A percentile compares a stretch with the other conserved stretches of the same genome.
phyloP scores from a whole-genome alignment of 2,797 vertebrate species.

The Manis crassicaudata region DNA sequence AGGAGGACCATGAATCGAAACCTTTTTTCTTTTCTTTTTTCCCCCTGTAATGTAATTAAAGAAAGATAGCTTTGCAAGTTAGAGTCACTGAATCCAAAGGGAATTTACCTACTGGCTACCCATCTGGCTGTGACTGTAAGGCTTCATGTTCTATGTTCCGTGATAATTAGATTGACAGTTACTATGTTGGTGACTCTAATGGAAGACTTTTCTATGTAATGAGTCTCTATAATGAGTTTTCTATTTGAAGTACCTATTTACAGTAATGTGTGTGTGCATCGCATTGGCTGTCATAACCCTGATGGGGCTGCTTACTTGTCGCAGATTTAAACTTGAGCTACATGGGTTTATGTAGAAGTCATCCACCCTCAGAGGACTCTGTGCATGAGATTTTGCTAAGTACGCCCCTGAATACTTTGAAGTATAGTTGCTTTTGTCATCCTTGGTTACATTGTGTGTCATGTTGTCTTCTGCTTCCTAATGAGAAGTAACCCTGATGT shows the following conservation, averaged over 20 bases:
- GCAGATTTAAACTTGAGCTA: not conserved
- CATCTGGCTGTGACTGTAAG: not conserved
- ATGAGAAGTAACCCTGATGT: not conserved
- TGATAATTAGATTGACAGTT: constrained; percentile 6
- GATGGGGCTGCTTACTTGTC: not conserved
- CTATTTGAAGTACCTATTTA: not conserved
- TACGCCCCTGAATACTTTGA: not conserved
- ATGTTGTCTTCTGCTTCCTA: not conserved
- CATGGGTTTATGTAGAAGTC: not conserved
- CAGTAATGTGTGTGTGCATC: not conserved
- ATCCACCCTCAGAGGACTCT: not conserved
- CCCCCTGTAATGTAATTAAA: constrained; percentile 35
- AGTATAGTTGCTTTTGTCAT: not conserved
- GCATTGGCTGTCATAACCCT: not conserved
- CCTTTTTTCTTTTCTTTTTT: not conserved
- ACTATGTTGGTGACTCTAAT: not conserved
- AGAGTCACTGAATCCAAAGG: not conserved
- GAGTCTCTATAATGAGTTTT: not conserved
- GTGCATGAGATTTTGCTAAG: not conserved
- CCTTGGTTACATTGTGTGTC: not conserved
- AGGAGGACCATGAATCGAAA: not conserved
- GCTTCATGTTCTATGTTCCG: not conserved
- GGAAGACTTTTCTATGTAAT: not conserved
- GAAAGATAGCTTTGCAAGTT: constrained; percentile 20
- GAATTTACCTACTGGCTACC: not conserved